These are phyloP conservation scores for Drosophila quasianomalipes DNA, from an alignment of 2,888 invertebrate genomes.

Conservation along the genomic window DNA sequence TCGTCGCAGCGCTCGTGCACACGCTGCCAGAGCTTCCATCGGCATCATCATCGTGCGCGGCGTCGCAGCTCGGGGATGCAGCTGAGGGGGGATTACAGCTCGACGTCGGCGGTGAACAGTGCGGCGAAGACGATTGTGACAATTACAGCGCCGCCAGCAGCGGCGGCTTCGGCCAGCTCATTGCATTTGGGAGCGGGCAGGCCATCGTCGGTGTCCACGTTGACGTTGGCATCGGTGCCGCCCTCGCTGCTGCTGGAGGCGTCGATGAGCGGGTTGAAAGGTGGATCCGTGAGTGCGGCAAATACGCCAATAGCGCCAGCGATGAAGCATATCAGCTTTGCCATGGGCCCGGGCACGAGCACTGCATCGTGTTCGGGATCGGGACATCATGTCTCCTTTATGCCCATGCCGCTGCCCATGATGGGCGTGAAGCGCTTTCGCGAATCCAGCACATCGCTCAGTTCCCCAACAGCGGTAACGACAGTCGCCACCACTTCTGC, in stretches of 20 bases:
- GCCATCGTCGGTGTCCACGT: conserved; percentile 70
- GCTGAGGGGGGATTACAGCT: conserved; percentile 67
- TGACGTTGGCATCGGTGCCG: conserved; percentile 76
- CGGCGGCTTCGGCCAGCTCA: conserved; percentile 60
- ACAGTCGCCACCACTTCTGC: conserved; percentile 62
- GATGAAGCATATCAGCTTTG: conserved; percentile 83
- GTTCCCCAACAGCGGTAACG: conserved; percentile 49
- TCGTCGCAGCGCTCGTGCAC: conserved; percentile 81
- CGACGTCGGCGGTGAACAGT: conserved; percentile 66
- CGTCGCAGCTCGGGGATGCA: conserved; percentile 82
- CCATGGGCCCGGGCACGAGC: conserved; percentile 67
- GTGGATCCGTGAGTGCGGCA: conserved; percentile 65
- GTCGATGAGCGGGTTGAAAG: conserved; percentile 37
- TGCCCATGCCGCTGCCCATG: conserved; percentile 58
- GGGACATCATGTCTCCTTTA: conserved; percentile 80
- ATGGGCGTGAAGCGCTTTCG: conserved; percentile 59
- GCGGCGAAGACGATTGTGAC: conserved; percentile 79
- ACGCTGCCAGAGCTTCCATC: conserved; percentile 84
- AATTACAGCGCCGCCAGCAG: conserved; percentile 73
- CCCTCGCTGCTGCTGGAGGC: conserved; percentile 65
- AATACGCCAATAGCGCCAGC: conserved; percentile 66
- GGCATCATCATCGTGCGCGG: conserved; percentile 84
- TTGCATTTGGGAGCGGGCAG: conserved; percentile 54
- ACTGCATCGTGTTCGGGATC: conserved; percentile 36
- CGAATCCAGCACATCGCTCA: conserved; percentile 53